These are phyloP conservation scores for Poecilus cupreus DNA, from an alignment of 2,888 invertebrate species.

Conservation along the genomic window DNA sequence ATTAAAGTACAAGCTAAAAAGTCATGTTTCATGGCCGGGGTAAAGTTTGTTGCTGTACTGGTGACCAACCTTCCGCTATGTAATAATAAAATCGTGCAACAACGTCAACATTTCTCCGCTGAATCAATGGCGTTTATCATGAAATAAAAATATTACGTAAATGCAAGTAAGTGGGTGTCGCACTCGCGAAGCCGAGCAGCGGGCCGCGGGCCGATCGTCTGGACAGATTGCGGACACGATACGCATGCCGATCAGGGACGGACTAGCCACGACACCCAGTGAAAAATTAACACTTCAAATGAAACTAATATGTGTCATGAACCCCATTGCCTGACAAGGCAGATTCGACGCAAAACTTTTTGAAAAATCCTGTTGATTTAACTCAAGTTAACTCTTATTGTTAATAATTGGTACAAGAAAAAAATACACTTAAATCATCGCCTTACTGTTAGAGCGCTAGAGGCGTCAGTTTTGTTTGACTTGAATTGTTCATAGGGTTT, in stretches of 20 bases:
- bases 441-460: too few relatives aligned
- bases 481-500: too few relatives aligned
- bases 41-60: background rate
- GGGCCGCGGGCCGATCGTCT: background rate
- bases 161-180: conserved; percentile 35
- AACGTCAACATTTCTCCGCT: conserved; percentile 21
- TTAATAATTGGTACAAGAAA: too few relatives aligned
- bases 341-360: too few relatives aligned
- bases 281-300: background rate
- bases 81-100: background rate
- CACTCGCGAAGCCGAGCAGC: background rate
- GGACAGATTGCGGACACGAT: conserved; percentile 29
- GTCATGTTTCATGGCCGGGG: too few relatives aligned
- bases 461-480: too few relatives aligned
- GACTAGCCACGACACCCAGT: background rate
- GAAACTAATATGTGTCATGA: too few relatives aligned
- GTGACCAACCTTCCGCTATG: background rate
- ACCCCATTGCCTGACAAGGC: too few relatives aligned
- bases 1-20: too few relatives aligned
- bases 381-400: too few relatives aligned
- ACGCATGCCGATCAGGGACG: background rate
- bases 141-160: conserved; percentile 37
- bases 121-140: conserved; percentile 38
- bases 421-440: too few relatives aligned
- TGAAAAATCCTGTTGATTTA: too few relatives aligned